Conservation (phyloP, 2,113 vertebrate species). For the Turdus rufiventris region DNA sequence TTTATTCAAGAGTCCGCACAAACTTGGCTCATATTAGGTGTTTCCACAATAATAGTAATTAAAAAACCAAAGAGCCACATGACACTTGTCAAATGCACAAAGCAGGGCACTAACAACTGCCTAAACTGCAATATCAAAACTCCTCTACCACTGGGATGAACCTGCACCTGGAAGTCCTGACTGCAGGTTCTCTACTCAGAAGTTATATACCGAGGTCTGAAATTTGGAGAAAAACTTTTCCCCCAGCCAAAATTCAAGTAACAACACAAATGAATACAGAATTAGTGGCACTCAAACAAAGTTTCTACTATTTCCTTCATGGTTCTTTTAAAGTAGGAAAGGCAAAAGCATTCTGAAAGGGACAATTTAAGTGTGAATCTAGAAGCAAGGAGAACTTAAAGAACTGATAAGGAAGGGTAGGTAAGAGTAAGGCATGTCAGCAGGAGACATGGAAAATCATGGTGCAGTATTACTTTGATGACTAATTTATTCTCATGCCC, state of each 20-base stretch:
- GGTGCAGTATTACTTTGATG: not conserved
- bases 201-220: not conserved
- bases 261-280: not conserved
- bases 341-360: not conserved
- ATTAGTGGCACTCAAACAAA: not conserved
- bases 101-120: not conserved
- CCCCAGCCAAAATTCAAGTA: not conserved
- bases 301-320: not conserved
- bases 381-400: not conserved
- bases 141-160: not conserved
- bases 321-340: not conserved
- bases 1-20: conserved; percentile 19
- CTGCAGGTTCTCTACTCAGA: not conserved
- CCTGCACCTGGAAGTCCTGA: not conserved
- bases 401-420: not conserved
- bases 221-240: not conserved
- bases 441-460: not conserved
- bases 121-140: not conserved
- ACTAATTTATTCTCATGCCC: not conserved
- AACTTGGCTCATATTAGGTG: not conserved
- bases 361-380: not conserved
- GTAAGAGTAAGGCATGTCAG: not conserved
- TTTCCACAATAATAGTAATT: conserved; percentile 33
- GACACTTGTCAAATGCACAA: not conserved
- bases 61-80: not conserved